phyloP scores from a whole-genome alignment of 2,797 vertebrate genomes.

The Gymnodraco acuticeps region DNA sequence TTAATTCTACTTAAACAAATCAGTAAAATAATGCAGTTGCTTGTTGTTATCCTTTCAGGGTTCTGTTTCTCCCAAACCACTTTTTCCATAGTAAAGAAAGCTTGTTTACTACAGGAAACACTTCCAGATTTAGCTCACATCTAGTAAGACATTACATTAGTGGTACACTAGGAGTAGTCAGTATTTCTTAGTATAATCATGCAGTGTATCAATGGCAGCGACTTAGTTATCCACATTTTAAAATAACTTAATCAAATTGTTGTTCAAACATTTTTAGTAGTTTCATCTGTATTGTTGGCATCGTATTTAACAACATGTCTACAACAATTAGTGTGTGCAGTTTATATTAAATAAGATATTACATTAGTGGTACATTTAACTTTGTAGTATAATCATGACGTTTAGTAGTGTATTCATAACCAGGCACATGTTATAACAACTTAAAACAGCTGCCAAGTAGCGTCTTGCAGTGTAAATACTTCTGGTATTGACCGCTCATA shows the following conservation, averaged over 20 bases:
- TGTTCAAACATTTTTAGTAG: no score
- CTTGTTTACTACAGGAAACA: neutral
- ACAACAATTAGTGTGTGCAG: no score
- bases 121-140: neutral
- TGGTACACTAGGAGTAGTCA: neutral
- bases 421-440: neutral
- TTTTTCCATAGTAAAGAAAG: neutral
- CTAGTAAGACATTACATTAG: neutral
- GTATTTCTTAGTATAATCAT: neutral
- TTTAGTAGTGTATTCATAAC: neutral
- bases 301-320: no score
- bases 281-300: no score
- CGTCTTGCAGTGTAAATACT: constrained; percentile 1
- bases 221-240: neutral
- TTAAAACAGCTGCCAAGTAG: neutral
- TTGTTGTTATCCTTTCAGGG: neutral
- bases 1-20: neutral
- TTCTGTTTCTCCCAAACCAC: neutral
- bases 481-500: constrained; percentile 10
- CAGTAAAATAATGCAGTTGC: neutral
- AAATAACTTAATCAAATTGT: neutral
- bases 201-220: neutral
- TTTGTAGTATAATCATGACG: neutral
- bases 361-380: neutral
- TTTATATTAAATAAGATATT: no score